Conservation (phyloP, 2,888 invertebrate species). For the Corbicula japonica region DNA sequence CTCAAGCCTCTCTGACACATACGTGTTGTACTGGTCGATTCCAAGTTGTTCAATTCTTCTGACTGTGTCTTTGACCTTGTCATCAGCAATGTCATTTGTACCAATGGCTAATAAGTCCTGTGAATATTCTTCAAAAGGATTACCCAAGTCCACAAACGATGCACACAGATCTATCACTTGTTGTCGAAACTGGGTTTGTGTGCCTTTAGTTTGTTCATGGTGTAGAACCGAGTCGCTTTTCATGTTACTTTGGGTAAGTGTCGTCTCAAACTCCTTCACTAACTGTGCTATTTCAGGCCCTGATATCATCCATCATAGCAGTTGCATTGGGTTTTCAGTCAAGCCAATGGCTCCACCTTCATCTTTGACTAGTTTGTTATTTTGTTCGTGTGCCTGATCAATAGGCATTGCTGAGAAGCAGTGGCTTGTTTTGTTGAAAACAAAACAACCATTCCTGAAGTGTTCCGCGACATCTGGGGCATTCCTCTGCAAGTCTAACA, state of each 20-base stretch:
- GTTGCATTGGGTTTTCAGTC: slow-evolving; percentile 64
- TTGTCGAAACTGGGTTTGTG: slow-evolving; percentile 4
- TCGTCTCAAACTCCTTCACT: slow-evolving; percentile 39
- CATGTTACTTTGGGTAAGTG: slow-evolving; percentile 16
- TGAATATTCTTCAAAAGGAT: slow-evolving; percentile 50
- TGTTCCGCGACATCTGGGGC: slow-evolving; percentile 62
- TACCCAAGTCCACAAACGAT: slow-evolving; percentile 35
- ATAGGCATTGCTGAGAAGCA: slow-evolving; percentile 68
- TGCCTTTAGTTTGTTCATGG: slow-evolving; percentile 36
- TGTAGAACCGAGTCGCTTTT: slow-evolving; percentile 12
- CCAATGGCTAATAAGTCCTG: neutral
- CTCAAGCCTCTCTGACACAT: slow-evolving; percentile 1
- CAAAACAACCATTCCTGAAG: slow-evolving; percentile 67
- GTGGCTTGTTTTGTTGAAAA: slow-evolving; percentile 61
- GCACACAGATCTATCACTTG: slow-evolving; percentile 17
- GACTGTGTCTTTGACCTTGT: neutral
- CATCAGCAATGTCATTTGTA: slow-evolving; percentile 1
- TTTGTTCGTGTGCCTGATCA: slow-evolving; percentile 74
- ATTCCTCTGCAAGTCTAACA: slow-evolving; percentile 57
- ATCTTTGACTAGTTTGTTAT: slow-evolving; percentile 70
- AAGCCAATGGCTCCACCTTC: slow-evolving; percentile 71
- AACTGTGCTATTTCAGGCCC: slow-evolving; percentile 58
- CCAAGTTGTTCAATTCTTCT: neutral
- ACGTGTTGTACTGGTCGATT: neutral
- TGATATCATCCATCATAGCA: slow-evolving; percentile 73